phyloP scores from a whole-genome alignment of 2,797 vertebrate species.

The Micromesistius poutassou region DNA sequence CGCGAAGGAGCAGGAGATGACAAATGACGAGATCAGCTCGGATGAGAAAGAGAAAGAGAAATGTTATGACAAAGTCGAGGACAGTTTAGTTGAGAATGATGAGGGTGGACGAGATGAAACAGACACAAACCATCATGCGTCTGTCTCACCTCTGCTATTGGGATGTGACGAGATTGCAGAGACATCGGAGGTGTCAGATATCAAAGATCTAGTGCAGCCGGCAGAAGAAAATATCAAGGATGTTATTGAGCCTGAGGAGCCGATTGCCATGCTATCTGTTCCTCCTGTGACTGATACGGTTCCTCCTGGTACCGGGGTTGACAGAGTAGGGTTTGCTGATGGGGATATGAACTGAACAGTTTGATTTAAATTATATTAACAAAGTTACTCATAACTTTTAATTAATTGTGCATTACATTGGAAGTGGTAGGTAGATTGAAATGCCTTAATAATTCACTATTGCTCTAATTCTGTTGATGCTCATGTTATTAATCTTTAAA shows the following conservation, averaged over 20 bases:
- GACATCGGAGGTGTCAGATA: too few relatives aligned
- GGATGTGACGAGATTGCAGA: conserved; percentile 20
- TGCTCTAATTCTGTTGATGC: background rate
- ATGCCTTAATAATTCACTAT: background rate
- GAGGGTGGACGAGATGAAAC: background rate
- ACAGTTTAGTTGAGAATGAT: conserved; percentile 7
- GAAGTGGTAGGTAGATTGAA: background rate
- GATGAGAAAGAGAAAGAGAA: conserved; percentile 13
- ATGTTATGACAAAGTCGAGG: conserved; percentile 27
- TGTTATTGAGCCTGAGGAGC: conserved; percentile 6
- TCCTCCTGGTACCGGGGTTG: background rate
- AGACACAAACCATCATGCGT: conserved; percentile 5
- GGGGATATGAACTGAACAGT: background rate
- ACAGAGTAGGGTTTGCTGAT: conserved; percentile 14
- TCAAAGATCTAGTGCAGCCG: conserved; percentile 15
- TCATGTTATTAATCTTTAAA: background rate
- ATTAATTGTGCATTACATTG: background rate
- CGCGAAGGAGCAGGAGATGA: conserved; percentile 15
- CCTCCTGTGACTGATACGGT: too few relatives aligned
- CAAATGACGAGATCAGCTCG: background rate
- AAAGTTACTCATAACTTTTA: background rate
- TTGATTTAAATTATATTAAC: background rate
- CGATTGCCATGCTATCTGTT: conserved; percentile 3
- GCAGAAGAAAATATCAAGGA: conserved; percentile 16
- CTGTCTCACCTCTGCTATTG: conserved; percentile 5